Evolutionary conservation across 2,797 vertebrate genomes (phyloP).

Genomic region (Ctenopoma kingsleyae): DNA sequence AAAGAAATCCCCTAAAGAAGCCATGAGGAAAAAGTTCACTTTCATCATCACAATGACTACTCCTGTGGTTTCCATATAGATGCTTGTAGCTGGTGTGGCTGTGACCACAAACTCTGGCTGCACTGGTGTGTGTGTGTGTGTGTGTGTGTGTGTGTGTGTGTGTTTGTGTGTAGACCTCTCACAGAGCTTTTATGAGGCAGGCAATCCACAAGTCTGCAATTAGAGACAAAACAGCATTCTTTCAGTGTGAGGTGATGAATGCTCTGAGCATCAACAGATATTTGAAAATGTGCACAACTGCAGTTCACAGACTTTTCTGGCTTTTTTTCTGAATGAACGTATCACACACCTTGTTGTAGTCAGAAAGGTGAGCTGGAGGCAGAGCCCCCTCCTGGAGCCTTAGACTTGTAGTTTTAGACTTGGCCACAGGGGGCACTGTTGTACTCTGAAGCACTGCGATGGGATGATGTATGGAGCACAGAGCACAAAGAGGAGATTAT

Average conservation of each 20-base stretch:
- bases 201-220: constrained; percentile 71
- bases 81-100: constrained; percentile 75
- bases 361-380: constrained; percentile 27
- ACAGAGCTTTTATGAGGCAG: constrained; percentile 56
- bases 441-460: constrained; percentile 52
- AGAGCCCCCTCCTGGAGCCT: background rate
- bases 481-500: constrained; percentile 72
- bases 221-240: constrained; percentile 75
- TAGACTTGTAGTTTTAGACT: constrained; percentile 31
- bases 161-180: constrained; percentile 31
- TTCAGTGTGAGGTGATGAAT: constrained; percentile 61
- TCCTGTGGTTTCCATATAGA: constrained; percentile 74
- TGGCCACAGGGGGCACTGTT: constrained; percentile 80
- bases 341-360: constrained; percentile 9
- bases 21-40: constrained; percentile 53
- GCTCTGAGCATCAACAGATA: constrained; percentile 52
- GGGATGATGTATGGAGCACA: constrained; percentile 36
- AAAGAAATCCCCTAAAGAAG: constrained; percentile 44
- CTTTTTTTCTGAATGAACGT: background rate
- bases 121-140: constrained; percentile 2
- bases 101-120: constrained; percentile 68
- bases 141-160: constrained; percentile 8
- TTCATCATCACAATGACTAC: constrained; percentile 72
- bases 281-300: constrained; percentile 36
- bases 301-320: constrained; percentile 10